A percentile compares a stretch with the other conserved stretches of the same genome.
Conservation (phyloP, 2,797 vertebrate species). For the Darevskia nairensis region DNA sequence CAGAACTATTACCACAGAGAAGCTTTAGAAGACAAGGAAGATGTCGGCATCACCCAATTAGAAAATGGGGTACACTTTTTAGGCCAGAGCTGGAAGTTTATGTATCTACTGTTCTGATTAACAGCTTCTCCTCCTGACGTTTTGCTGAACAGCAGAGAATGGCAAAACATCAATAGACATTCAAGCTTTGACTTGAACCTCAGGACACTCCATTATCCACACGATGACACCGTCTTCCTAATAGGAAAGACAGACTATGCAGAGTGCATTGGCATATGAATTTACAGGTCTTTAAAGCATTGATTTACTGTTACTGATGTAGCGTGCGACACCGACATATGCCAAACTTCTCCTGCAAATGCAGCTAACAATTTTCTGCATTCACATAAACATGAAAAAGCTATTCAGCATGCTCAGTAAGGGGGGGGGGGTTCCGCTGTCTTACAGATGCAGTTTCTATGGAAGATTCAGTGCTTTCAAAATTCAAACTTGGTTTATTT, state of each 20-base stretch:
- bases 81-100: neutral
- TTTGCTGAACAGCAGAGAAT: slow-evolving; percentile 12
- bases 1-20: neutral
- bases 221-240: neutral
- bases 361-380: slow-evolving; percentile 15
- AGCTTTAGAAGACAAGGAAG: neutral
- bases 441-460: neutral
- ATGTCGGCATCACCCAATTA: neutral
- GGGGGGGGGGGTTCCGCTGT: neutral
- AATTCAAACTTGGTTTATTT: neutral
- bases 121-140: neutral
- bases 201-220: slow-evolving; percentile 7
- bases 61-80: neutral
- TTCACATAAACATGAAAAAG: neutral
- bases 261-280: neutral
- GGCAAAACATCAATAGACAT: neutral
- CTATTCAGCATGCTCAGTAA: neutral
- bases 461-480: neutral
- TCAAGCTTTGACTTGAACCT: neutral
- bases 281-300: slow-evolving; percentile 14
- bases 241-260: slow-evolving; percentile 1
- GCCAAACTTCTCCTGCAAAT: neutral
- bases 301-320: slow-evolving; percentile 28
- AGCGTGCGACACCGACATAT: slow-evolving; percentile 5
- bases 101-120: neutral